Evolutionary conservation across 2,113 vertebrate genomes (phyloP).

Genomic region (Chaetura pelagica): DNA sequence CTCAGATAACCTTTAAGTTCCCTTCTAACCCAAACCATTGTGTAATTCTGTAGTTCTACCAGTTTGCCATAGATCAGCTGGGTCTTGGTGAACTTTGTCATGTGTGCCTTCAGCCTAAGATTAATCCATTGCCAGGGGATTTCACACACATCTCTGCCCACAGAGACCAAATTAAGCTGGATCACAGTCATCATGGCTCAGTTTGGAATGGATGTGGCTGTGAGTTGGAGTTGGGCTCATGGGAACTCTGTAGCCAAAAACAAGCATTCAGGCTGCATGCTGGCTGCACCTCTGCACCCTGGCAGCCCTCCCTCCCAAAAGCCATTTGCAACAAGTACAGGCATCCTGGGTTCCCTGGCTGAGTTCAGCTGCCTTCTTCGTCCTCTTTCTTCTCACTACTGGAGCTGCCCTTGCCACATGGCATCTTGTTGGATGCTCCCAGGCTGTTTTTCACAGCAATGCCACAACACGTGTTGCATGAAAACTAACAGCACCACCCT

Average conservation of each 20-base stretch:
- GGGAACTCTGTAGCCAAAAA: not conserved
- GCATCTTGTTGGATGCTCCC: not conserved
- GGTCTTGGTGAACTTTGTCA: not conserved
- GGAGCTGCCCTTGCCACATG: not conserved
- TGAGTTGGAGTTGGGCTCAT: accelerated
- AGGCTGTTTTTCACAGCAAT: not conserved
- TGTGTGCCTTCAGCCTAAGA: accelerated
- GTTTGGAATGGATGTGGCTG: not conserved
- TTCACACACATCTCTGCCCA: accelerated
- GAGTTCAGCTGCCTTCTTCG: not conserved
- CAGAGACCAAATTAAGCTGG: not conserved
- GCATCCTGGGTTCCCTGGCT: not conserved
- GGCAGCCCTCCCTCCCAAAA: accelerated
- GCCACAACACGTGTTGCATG: accelerated
- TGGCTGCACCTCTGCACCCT: not conserved
- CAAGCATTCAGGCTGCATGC: not conserved
- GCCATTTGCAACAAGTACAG: not conserved
- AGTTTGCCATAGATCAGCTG: not conserved
- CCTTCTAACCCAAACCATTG: too few species aligned
- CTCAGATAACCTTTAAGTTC: too few species aligned
- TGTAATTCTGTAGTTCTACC: too few species aligned
- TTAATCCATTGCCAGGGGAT: not conserved
- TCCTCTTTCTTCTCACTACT: not conserved
- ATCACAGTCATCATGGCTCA: not conserved
- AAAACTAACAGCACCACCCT: not conserved